phyloP scores from a whole-genome alignment of 2,113 vertebrate genomes.

The Alouatta palliata region DNA sequence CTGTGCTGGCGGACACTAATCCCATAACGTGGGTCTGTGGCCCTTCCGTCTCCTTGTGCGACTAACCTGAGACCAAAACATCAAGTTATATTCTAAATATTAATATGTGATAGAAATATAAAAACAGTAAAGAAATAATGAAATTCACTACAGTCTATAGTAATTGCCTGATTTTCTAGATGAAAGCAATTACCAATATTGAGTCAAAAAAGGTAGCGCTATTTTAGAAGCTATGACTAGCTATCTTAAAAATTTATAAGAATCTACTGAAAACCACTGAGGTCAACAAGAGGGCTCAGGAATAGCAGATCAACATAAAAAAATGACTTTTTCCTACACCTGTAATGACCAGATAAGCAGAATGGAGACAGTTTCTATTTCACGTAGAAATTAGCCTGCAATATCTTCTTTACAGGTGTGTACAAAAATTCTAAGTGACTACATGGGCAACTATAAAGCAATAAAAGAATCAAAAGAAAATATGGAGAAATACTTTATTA shows the following conservation, averaged over 20 bases:
- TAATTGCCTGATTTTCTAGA: background rate
- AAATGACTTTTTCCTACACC: background rate
- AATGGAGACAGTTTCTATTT: background rate
- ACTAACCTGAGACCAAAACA: background rate
- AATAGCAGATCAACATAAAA: background rate
- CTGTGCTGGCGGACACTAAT: rapidly evolving
- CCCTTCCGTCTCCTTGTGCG: background rate
- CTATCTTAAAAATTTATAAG: background rate
- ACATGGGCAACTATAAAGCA: background rate
- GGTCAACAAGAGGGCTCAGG: background rate
- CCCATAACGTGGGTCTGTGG: background rate
- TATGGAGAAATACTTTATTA: background rate
- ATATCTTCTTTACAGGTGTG: background rate
- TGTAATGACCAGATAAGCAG: background rate
- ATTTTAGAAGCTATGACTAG: background rate
- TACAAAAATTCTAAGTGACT: background rate
- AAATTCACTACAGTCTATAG: background rate
- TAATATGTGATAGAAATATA: background rate
- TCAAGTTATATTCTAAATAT: background rate
- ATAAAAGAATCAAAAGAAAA: background rate
- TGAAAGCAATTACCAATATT: background rate
- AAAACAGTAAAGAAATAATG: background rate
- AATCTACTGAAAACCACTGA: background rate
- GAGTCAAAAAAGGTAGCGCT: background rate
- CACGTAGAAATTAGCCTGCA: background rate